Percentiles rank a stretch among this genome's conserved stretches.
phyloP scores from a whole-genome alignment of 2,113 vertebrate genomes.

The Rhizomys pruinosus region DNA sequence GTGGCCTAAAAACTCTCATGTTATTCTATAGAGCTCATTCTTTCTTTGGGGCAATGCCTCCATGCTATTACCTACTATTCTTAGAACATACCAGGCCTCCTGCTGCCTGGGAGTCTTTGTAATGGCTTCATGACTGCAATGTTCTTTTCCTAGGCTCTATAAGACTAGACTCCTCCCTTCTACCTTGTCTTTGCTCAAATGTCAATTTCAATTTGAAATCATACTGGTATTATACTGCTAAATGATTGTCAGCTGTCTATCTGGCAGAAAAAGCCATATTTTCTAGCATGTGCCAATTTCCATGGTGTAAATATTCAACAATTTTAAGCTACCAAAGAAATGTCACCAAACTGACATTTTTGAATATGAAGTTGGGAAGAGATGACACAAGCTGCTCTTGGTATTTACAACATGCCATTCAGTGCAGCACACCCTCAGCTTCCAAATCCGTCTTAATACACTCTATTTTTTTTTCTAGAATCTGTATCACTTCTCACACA shows the following conservation, averaged over 20 bases:
- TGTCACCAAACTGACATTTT: neutral
- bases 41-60: neutral
- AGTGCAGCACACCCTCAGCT: neutral
- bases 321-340: neutral
- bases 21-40: neutral
- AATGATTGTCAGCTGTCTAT: neutral
- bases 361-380: neutral
- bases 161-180: neutral
- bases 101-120: neutral
- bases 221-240: neutral
- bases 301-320: neutral
- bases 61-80: neutral
- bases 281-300: neutral
- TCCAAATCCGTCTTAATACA: no score
- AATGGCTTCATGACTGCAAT: neutral
- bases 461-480: constrained; percentile 2
- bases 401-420: neutral
- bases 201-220: neutral
- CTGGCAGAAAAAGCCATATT: neutral
- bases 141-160: neutral
- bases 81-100: neutral
- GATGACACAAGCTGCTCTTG: neutral
- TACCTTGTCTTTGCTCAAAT: neutral
- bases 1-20: neutral
- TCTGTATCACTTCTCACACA: neutral